Evolutionary conservation across 2,797 vertebrate genomes (phyloP).

Genomic region (Carapus acus): DNA sequence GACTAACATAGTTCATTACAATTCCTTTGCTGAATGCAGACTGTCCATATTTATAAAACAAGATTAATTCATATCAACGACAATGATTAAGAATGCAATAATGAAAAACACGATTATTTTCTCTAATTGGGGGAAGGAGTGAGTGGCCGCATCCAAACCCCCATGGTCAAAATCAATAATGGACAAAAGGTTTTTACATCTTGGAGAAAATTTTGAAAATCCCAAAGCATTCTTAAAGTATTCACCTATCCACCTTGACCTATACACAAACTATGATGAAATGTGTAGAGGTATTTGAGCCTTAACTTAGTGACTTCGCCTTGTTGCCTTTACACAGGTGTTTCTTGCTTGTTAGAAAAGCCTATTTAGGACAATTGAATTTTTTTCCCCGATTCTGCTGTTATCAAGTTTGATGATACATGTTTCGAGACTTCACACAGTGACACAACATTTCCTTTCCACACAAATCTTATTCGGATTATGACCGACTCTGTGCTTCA

Average conservation of each 20-base stretch:
- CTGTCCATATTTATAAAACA: not conserved
- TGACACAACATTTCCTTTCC: not conserved
- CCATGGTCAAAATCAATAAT: not conserved
- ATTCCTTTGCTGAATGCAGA: no score
- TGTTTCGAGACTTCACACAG: no score
- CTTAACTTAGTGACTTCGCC: no score
- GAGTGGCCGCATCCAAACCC: not conserved
- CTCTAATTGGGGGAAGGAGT: not conserved
- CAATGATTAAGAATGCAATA: not conserved
- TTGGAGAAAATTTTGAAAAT: no score
- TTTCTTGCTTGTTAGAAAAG: no score
- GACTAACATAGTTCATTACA: no score
- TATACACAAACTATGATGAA: not conserved
- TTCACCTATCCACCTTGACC: not conserved
- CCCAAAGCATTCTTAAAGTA: no score
- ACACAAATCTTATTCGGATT: slow-evolving; percentile 20
- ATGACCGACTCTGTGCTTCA: slow-evolving; percentile 32
- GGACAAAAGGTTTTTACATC: no score
- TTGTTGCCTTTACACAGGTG: no score
- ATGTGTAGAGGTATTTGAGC: not conserved
- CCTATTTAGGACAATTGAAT: no score
- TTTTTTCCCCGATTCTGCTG: no score
- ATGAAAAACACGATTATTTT: not conserved
- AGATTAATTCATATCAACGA: not conserved
- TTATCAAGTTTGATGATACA: no score